phyloP scores from a whole-genome alignment of 2,888 invertebrate genomes.

The Plutella xylostella region DNA sequence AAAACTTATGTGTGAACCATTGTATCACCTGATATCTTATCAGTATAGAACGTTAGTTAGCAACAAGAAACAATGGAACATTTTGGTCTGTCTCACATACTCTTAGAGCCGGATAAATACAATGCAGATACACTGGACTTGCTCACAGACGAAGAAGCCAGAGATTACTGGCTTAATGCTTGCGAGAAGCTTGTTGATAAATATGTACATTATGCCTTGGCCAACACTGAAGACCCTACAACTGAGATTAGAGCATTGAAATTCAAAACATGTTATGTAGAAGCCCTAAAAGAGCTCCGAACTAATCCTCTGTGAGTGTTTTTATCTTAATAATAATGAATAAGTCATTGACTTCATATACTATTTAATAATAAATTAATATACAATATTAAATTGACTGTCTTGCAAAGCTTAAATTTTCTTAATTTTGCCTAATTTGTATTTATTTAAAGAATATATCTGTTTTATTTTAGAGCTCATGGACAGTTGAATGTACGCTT shows the following conservation, averaged over 20 bases:
- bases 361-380: no score
- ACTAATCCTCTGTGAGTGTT: constrained; percentile 83
- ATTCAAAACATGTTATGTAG: constrained; percentile 86
- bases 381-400: no score
- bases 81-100: constrained; percentile 65
- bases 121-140: constrained; percentile 94
- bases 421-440: constrained; percentile 4
- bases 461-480: constrained; percentile 65
- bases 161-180: constrained; percentile 92
- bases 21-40: no score
- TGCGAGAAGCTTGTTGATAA: constrained; percentile 89
- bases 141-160: constrained; percentile 84
- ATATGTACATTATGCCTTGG: constrained; percentile 85
- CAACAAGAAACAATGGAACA: constrained; percentile 42
- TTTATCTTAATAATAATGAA: no score
- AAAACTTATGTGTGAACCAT: no score
- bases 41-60: no score
- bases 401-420: constrained; percentile 3
- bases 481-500: constrained; percentile 90
- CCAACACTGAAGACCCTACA: constrained; percentile 79
- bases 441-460: neutral
- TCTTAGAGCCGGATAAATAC: constrained; percentile 83
- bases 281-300: constrained; percentile 79
- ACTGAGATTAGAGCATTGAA: constrained; percentile 83
- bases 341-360: no score